Evolutionary conservation across 2,888 invertebrate species (phyloP), one percentile per base, ranked within the genome.

Genomic region (Cephus runcator): DNA sequence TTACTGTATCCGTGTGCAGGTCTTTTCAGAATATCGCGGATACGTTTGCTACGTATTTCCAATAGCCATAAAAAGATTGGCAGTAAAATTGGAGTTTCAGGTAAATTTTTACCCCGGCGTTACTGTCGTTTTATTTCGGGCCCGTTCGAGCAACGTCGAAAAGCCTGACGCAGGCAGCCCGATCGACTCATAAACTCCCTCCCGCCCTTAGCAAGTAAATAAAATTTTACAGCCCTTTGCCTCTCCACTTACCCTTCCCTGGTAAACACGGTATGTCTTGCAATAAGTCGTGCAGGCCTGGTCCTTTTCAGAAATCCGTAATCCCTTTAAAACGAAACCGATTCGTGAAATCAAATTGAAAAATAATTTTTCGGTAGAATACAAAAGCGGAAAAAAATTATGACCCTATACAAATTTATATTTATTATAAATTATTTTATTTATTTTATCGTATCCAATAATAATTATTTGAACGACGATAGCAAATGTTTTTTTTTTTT

Each of bases 111-210:
- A 74, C 69, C 73, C 56, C 69, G 36, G 73, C 73, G 76, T 75
- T 77, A 34, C 23, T 34, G 76, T 75, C 31, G 69, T 36, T 71
- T 78, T 79, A 56, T 56, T 56, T 56, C 56, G 56, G 56, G 56
- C 56, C 56, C 56, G 56, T 15, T 74, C 76, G 73, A 76, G 69
- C 73, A 33, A 82, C 81, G 80, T 78, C 79, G 79, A 81, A 82
- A 81, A 82, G 80, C 80, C 80, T 79, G 81, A 81, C 69, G 56
- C 56, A 56, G 56, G 23, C 56, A 56, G 35, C 23, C 56, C 56
- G 56, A 56, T 56, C 56, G 56, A 56, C 56, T 56, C 56, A 56
- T 56, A 56, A 56, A 56, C 56, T 23, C 56, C 56, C 56, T 23
- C 56, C 56, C 56, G 56, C 56, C 56, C 56, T 56, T 56, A 56